A percentile compares a stretch with the other conserved stretches of the same genome.
These are phyloP conservation scores for Apeira syringaria DNA, from an alignment of 2,888 invertebrate species.

Conservation along the genomic window DNA sequence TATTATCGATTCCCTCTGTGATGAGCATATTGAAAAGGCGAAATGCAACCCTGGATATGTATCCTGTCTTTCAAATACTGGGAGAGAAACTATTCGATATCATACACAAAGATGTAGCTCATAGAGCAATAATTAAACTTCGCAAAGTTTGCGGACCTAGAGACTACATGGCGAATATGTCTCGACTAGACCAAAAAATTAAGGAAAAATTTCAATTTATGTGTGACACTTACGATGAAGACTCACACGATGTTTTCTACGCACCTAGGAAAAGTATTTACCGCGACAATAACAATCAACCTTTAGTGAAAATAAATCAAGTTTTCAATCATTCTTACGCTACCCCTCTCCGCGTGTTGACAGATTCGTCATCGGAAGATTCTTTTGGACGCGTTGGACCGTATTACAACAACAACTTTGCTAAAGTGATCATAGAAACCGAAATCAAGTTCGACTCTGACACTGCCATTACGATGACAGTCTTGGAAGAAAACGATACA, in stretches of 20 bases:
- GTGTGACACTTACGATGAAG: conserved; percentile 73
- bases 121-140: conserved; percentile 88
- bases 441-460: conserved; percentile 92
- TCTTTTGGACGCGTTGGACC: conserved; percentile 66
- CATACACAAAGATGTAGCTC: conserved; percentile 86
- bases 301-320: conserved; percentile 64
- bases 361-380: conserved; percentile 85
- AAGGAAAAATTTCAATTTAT: conserved; percentile 78
- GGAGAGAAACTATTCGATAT: conserved; percentile 80
- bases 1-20: conserved; percentile 86
- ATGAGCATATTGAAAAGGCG: conserved; percentile 81
- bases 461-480: conserved; percentile 92
- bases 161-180: conserved; percentile 85
- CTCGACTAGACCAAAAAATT: conserved; percentile 65
- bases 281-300: conserved; percentile 52
- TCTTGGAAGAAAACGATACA: conserved; percentile 87
- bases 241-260: conserved; percentile 74
- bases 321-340: conserved; percentile 53
- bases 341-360: conserved; percentile 59
- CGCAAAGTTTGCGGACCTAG: conserved; percentile 86
- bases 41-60: conserved; percentile 72
- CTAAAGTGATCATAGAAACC: conserved; percentile 90
- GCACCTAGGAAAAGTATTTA: conserved; percentile 61
- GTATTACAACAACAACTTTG: conserved; percentile 74
- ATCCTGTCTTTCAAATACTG: conserved; percentile 78